A percentile compares a stretch with the other conserved stretches of the same genome.
These are phyloP conservation scores for Theonella swinhoei DNA, from an alignment of 37 sponge, comb jelly and placozoan genomes.

Conservation along the genomic window DNA sequence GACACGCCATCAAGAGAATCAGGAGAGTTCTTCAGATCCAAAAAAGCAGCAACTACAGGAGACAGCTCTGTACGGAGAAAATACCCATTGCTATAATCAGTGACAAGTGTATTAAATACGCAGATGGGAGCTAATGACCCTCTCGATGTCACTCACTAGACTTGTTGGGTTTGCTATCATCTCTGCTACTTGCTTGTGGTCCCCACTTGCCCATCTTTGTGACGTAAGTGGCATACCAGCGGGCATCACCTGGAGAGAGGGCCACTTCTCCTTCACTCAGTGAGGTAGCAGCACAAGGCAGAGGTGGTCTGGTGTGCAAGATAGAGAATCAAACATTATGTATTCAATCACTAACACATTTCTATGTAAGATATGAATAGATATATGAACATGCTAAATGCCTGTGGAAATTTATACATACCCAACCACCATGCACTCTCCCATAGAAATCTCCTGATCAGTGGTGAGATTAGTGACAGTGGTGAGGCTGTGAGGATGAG, in stretches of 20 bases:
- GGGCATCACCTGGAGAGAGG: slow-evolving; percentile 72
- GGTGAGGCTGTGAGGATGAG: slow-evolving; percentile 19
- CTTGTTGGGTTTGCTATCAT: not conserved
- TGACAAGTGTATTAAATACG: too few species aligned
- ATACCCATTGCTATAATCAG: too few species aligned
- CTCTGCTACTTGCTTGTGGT: not conserved
- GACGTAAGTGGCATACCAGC: slow-evolving; percentile 51
- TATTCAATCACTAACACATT: not conserved
- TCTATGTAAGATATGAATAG: not conserved
- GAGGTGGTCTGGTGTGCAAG: not conserved
- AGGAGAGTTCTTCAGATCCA: slow-evolving; percentile 48
- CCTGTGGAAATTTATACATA: too few species aligned
- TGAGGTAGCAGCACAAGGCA: slow-evolving; percentile 2
- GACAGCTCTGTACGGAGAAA: not conserved
- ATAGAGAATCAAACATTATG: not conserved
- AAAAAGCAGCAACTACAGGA: slow-evolving; percentile 27
- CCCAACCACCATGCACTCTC: slow-evolving; percentile 60
- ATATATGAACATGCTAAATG: too few species aligned
- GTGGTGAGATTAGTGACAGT: slow-evolving; percentile 11
- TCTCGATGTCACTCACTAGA: not conserved
- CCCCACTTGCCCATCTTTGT: slow-evolving; percentile 1
- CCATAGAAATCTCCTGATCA: slow-evolving; percentile 69
- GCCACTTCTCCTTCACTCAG: slow-evolving; percentile 81
- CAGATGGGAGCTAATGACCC: not conserved
- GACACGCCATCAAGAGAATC: not conserved